Conservation (phyloP, 2,797 vertebrate genomes). For the Enteromius trimaculatus region DNA sequence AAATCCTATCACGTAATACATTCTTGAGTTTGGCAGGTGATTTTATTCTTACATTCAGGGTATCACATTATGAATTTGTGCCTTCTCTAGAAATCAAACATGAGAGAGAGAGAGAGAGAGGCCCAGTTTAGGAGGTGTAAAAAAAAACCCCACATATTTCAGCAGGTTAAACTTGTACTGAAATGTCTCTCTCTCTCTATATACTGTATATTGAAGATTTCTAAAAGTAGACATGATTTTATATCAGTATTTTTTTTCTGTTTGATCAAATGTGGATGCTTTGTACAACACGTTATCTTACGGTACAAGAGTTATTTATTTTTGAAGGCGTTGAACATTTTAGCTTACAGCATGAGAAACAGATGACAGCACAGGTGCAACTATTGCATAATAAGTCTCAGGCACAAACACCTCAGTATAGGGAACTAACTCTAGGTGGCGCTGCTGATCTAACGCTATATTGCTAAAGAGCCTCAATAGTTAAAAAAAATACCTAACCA, state of each 20-base stretch:
- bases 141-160: background rate
- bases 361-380: constrained; percentile 30
- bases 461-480: background rate
- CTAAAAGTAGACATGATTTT: no score
- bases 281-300: background rate
- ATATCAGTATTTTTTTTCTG: background rate
- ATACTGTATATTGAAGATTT: no score
- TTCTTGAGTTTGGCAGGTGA: background rate
- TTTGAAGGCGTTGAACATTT: background rate
- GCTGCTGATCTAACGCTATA: constrained; percentile 59
- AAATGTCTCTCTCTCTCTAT: no score
- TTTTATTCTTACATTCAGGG: background rate
- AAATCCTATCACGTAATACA: background rate
- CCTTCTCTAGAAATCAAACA: background rate
- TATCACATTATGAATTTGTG: background rate
- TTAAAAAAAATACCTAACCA: background rate
- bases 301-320: constrained; percentile 5
- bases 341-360: background rate
- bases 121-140: background rate
- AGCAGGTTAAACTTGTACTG: background rate
- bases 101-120: background rate
- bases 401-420: background rate
- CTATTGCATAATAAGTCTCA: constrained; percentile 23
- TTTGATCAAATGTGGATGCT: background rate
- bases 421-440: constrained; percentile 70